Evolutionary conservation across 2,113 vertebrate genomes (phyloP).

Genomic region (Australoheros scitulus): DNA sequence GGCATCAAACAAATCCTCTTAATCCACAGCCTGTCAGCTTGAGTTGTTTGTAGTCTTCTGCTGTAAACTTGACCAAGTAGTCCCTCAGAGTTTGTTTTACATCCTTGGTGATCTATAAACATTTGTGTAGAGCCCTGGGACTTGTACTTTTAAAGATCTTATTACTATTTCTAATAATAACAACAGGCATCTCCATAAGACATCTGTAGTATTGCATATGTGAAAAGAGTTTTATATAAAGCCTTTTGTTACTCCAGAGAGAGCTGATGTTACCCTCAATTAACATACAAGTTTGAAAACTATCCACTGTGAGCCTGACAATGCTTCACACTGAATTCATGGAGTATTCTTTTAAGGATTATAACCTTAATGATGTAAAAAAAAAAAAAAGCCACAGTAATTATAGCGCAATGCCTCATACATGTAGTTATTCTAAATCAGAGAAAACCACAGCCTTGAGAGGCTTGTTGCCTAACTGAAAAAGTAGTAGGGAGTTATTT

Average conservation of each 20-base stretch:
- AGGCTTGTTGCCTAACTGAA: constrained; percentile 77
- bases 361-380: constrained; percentile 13
- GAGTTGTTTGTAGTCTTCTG: not conserved
- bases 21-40: not conserved
- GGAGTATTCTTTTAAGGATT: not conserved
- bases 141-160: constrained; percentile 1
- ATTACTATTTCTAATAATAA: constrained; percentile 7
- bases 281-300: not conserved
- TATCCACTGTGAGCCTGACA: not conserved
- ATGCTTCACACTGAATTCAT: not conserved
- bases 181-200: not conserved
- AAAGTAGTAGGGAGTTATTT: constrained; percentile 75
- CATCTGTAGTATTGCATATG: not conserved
- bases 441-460: constrained; percentile 38
- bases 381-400: constrained; percentile 11
- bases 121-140: not conserved
- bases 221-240: not conserved
- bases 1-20: not conserved
- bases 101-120: not conserved
- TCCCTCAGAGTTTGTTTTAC: constrained; percentile 1
- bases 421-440: constrained; percentile 39
- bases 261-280: not conserved
- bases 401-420: constrained; percentile 25
- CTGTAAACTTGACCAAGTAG: not conserved
- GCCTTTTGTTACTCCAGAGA: not conserved